Base-by-base conservation (phyloP, 2,113 vertebrate genomes). In the Chamaea fasciata region DNA sequence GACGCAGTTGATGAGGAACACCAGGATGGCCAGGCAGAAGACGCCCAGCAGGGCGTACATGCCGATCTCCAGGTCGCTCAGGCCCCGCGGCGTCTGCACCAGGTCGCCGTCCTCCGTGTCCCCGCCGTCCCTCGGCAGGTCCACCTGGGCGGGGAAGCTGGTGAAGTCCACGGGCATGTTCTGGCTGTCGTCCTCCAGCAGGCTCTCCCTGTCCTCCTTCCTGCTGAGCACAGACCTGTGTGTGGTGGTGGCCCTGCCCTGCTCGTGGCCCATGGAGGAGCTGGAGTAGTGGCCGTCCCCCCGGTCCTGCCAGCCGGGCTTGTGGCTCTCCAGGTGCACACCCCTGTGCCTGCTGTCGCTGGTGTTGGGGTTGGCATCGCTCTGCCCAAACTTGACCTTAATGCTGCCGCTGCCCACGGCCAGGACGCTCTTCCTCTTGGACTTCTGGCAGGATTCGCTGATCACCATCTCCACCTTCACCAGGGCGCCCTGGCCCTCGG, bases 41-140 rank as follows among this genome's bases (percentile, higher is more conserved):
- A 99, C 99, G 0, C 98, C 98, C 56, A 99, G 80, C 60, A 99
- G 95, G 9, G 99, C 99, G 1, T 99, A 99, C 99, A 99, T 99
- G 7, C 99, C 99, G 10, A 99, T 99, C 97, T 99, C 99, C 82
- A 99, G 95, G 96, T 99, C 99, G 0, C 98, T 99, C n/a, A 99
- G 98, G 3, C 98, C 98, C 17, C 98, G 92, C 33, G 98, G 88
- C 0, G 97, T 68, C 79, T 98, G 97, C 3, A 96, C 74, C 13
- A 97, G 98, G 65, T 98, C 98, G 2, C 87, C 94, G 23, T 98
- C 98, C 6, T 95, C 98, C 33, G 92, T 11, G 6, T 96, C 98
- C 4, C 92, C 97, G 0, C 41, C n/a, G 75, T 91, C 97, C 8
- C 97, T 87, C 9, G 98, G 98, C 42, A 97, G 73, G 19, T 98